Base-by-base conservation (phyloP, 2,113 vertebrate species). In the Aleadryas rufinucha region DNA sequence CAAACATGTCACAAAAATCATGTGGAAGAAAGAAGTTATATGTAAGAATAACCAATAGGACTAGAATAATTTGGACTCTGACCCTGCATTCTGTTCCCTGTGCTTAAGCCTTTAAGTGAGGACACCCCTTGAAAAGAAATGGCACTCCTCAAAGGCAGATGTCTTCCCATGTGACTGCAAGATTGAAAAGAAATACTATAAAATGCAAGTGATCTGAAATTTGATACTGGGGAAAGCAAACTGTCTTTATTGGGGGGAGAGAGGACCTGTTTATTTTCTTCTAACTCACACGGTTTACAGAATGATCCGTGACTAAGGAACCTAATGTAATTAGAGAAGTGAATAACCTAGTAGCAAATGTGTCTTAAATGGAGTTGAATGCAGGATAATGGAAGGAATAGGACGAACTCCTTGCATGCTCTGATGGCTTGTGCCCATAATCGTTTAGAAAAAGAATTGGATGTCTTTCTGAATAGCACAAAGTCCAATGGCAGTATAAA, bases 321-420 rank as follows among this genome's bases (percentile, higher is more conserved):
- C 4, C n/a, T 80, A 44, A 82, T 61, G 57, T 16, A 85, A 95
- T 93, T 50, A 92, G 53, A 37, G n/a, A 93, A 75, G 23, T 63
- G 63, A 86, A 90, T 69, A 94, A 71, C 37, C 37, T 85, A 93
- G 90, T 35, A 83, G 79, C n/a, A 92, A 94, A 90, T 79, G 66
- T 44, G 42, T 83, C 37, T 86, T 83, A 82, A 94, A 84, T 90
- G 65, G 53, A 87, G 44, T 47, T 84, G 57, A 90, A 89, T 50
- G 49, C 24, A 92, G 45, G 77, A 83, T 77, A 93, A 92, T 42
- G 63, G 30, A 77, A 93, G 50, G 66, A 86, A 87, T 31, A 63
- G 64, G 52, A 93, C 57, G 28, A 94, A 69, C 14, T 77, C 18
- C 35, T 65, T 54, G 42, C 45, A 22, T 77, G 22, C 42, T 83